Evolutionary conservation across 1,140 invertebrate genomes (phyloP), one percentile per base, ranked within the genome.

Genomic region (Euura saliciscinereae): DNA sequence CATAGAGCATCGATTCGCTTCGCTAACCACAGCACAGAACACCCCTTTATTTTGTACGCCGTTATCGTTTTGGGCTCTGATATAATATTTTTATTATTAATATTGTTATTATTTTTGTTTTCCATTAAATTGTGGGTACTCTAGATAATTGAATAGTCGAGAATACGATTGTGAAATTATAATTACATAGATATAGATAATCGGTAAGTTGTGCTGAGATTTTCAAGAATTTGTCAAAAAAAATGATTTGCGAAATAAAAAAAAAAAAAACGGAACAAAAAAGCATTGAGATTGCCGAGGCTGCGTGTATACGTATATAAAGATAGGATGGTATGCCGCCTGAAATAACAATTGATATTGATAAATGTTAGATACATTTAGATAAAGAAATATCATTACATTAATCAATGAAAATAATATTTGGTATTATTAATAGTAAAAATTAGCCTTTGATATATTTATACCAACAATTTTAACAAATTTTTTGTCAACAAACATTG

Each of bases 391-490:
- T 13, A 67, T 10, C 11, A 67, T 44, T 67, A 43, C 65, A 8
- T n/a, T 3, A 2, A 6, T 42, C 28, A n/a, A 5, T 67, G 42
- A 44, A 67, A 67, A 67, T 67, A 44, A 73, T 66, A 73, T 75
- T 75, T 67, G 43, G 68, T 51, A n/a, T 59, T 73, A 71, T 65
- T 45, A 28, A 71, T 75, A 77, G 71, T 77, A 78, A 79, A 80
- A 80, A 71, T 78, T 79, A 79, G 64, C 74, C 73, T 78, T 82
- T 70, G 45, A 79, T 80, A 82, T 80, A 80, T 80, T 82, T 80
- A 80, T 77, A 78, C 77, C 74, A 82, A 82, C 77, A 79, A 82
- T 79, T 79, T 28, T 78, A 82, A 82, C 76, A 79, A 69, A 76
- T 73, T 74, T 67, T 67, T 77, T 73, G 69, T 71, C 76, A 77